Percentiles rank a stretch among this genome's conserved stretches.
Conservation (phyloP, 2,888 invertebrate genomes). For the Lacanobia wlatinum region DNA sequence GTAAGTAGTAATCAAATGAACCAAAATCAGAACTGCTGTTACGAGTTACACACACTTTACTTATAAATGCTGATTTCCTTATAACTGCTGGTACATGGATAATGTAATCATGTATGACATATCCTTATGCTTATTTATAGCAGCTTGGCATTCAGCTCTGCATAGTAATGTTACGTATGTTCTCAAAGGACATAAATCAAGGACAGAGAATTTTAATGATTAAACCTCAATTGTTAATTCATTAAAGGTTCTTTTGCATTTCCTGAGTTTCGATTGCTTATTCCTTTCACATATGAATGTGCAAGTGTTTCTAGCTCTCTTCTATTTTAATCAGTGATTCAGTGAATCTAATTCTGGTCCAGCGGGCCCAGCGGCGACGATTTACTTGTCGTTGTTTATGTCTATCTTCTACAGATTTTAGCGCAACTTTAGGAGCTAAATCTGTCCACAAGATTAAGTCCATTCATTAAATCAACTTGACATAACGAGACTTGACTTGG, state of each 20-base stretch:
- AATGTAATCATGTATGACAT: constrained; percentile 33
- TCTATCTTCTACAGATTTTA: not conserved
- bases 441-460: not conserved
- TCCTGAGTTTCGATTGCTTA: not conserved
- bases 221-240: constrained; percentile 18
- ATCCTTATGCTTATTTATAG: constrained; percentile 52
- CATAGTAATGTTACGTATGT: constrained; percentile 43
- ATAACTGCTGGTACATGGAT: constrained; percentile 10
- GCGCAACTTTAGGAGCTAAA: constrained; percentile 2
- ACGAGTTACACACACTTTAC: constrained; percentile 9
- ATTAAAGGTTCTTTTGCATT: constrained; percentile 19
- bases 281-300: not conserved
- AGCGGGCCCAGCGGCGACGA: not conserved
- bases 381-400: constrained; percentile 10
- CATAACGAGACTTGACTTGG: not conserved
- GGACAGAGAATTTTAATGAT: constrained; percentile 37
- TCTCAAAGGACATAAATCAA: constrained; percentile 41
- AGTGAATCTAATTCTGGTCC: constrained; percentile 18
- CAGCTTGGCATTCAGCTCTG: constrained; percentile 26
- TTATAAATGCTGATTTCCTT: constrained; percentile 33
- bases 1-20: not conserved
- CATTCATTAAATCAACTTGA: not conserved
- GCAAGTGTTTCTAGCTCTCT: not conserved
- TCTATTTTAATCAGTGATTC: constrained; percentile 19
- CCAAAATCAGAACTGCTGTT: not conserved